Conservation (phyloP, 2,797 vertebrate species). For the Ptychadena robeensis region DNA sequence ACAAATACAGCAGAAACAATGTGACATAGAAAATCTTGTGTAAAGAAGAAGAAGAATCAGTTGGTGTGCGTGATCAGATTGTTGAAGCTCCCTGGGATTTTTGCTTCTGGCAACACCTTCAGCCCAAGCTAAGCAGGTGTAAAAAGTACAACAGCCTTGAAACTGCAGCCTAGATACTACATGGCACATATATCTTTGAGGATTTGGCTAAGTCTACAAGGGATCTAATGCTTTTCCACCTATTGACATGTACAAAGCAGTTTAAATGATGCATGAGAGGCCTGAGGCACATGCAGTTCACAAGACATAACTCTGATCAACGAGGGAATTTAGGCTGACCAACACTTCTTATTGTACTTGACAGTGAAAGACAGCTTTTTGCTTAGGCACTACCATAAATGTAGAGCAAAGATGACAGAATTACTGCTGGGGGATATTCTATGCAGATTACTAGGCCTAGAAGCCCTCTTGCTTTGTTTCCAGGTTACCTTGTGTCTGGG, state of each 20-base stretch:
- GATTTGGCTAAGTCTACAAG: conserved; percentile 82
- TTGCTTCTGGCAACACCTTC: conserved; percentile 80
- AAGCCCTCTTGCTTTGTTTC: conserved; percentile 75
- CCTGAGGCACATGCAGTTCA: conserved; percentile 82
- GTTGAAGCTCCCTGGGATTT: conserved; percentile 66
- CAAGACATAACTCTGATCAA: conserved; percentile 78
- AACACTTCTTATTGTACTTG: conserved; percentile 84
- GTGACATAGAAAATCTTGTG: conserved; percentile 26
- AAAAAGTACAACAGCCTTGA: conserved; percentile 78
- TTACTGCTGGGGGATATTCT: conserved; percentile 76
- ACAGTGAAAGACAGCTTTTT: conserved; percentile 82
- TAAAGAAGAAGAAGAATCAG: conserved; percentile 41
- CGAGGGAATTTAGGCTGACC: conserved; percentile 81
- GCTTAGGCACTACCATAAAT: conserved; percentile 71
- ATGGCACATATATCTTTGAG: conserved; percentile 75
- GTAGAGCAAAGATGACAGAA: conserved; percentile 73
- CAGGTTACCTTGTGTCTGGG: conserved; percentile 54
- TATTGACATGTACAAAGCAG: conserved; percentile 90
- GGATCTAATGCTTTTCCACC: conserved; percentile 82
- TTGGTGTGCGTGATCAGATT: conserved; percentile 44
- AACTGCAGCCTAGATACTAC: conserved; percentile 72
- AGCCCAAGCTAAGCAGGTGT: conserved; percentile 75
- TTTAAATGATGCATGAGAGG: conserved; percentile 90
- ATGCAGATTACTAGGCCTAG: conserved; percentile 75
- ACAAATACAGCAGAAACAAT: not conserved